phyloP scores from a whole-genome alignment of 2,888 invertebrate genomes.

The Monopis laevigella region DNA sequence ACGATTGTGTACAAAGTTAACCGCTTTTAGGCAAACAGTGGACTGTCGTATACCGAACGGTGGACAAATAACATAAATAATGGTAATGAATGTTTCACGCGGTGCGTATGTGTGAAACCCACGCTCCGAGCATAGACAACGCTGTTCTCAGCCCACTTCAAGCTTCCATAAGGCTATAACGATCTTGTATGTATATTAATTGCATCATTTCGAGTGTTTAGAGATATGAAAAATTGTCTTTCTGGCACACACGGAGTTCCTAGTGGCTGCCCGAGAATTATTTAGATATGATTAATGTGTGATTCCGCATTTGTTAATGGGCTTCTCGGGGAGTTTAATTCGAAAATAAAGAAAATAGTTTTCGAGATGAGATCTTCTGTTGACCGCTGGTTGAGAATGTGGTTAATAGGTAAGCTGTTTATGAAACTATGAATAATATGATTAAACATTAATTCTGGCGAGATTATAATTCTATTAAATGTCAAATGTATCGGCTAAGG shows the following conservation, averaged over 20 bases:
- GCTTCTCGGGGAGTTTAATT: constrained; percentile 7
- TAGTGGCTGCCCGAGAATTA: not conserved
- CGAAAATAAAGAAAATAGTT: not conserved
- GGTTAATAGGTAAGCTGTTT: not conserved
- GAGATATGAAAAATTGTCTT: constrained; percentile 21
- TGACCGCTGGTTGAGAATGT: not conserved
- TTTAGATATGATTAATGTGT: constrained; percentile 4
- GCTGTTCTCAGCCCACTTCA: constrained; percentile 37
- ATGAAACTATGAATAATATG: not conserved
- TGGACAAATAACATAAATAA: constrained; percentile 32
- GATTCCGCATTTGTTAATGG: not conserved
- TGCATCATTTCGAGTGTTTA: constrained; percentile 18
- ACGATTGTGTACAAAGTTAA: not conserved
- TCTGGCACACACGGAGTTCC: constrained; percentile 12
- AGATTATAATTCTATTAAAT: no score
- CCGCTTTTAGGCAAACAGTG: not conserved
- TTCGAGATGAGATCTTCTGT: not conserved
- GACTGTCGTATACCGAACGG: no score
- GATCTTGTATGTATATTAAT: constrained; percentile 20
- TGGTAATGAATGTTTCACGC: constrained; percentile 27
- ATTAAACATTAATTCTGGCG: no score
- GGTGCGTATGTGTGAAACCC: not conserved
- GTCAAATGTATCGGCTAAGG: no score
- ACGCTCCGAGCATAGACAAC: no score
- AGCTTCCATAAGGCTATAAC: constrained; percentile 14